Evolutionary conservation across 2,113 vertebrate genomes (phyloP).

Genomic region (Anguilla japonica): DNA sequence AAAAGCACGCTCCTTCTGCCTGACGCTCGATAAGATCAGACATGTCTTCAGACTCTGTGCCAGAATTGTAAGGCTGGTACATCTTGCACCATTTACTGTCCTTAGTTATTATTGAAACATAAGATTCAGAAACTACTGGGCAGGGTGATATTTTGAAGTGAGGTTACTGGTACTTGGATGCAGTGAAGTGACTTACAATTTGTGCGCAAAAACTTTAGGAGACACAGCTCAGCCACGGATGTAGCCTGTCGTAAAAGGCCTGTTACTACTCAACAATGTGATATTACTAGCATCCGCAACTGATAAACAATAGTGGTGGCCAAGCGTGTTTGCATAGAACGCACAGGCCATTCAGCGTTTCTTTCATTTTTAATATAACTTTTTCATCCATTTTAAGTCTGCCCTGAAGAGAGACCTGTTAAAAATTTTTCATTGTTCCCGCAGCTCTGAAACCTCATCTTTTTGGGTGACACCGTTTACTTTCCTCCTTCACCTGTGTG

Average conservation of each 20-base stretch:
- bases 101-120: neutral
- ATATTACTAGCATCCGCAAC: neutral
- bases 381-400: constrained; percentile 1
- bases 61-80: neutral
- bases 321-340: neutral
- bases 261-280: neutral
- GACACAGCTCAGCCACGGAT: neutral
- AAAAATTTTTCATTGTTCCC: constrained; percentile 16
- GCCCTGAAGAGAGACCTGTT: constrained; percentile 2
- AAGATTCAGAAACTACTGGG: neutral
- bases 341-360: neutral
- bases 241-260: neutral
- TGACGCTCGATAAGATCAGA: neutral
- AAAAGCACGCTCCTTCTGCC: neutral
- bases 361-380: neutral
- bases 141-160: neutral
- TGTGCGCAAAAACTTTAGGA: neutral
- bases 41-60: neutral
- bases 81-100: neutral
- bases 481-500: neutral
- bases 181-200: neutral
- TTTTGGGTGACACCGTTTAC: neutral
- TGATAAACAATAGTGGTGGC: neutral
- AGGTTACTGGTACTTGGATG: neutral
- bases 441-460: constrained; percentile 22